Base-by-base conservation (phyloP, 2,113 vertebrate species). In the Gasterosteus aculeatus region DNA sequence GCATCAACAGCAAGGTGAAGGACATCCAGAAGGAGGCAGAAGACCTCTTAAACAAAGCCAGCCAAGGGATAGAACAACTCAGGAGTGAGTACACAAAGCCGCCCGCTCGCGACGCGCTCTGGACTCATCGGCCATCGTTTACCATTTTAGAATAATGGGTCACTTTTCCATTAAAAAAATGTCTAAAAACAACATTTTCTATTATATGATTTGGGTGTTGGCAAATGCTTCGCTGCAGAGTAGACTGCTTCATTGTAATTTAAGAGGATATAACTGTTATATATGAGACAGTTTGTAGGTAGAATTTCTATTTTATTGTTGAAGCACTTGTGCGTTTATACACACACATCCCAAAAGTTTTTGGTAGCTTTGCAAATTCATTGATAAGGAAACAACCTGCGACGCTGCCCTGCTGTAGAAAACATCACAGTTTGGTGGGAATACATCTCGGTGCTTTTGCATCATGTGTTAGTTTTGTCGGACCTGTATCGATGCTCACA, bases 11-110 rank as follows among this genome's bases (percentile, higher is more conserved):
- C 63, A 91, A 84, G 54, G 92, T 92, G 29, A 84, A 71, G 0
- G 83, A 67, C 11, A 92, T 95, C 38, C 92, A 87, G 26, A 90
- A 90, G 0, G 94, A 97, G 62, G 95, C 93, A 4, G 89, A 83
- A 62, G 87, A 92, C 4, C 94, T 97, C 16, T 77, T 96, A 33
- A 88, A 87, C 44, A 93, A 95, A 72, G 95, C 93, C 54, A 94
- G 49, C 44, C 92, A 69, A 16, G 94, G 90, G 73, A 94, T 95
- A 67, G 92, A 68, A 10, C 75, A 86, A 15, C 92, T 97, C 47
- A 92, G 92, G 81, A 87, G 95, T 97, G 86, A 83, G 92, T 88
- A 22, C 22, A 58, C 1, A 3, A 9, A 72, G 56, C 64, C 38
- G 14, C 26, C 46, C 7, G 16, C 15, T 47, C 31, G 22, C 22